Base-by-base conservation (phyloP, 2,797 vertebrate species). In the Gymnocypris eckloni region DNA sequence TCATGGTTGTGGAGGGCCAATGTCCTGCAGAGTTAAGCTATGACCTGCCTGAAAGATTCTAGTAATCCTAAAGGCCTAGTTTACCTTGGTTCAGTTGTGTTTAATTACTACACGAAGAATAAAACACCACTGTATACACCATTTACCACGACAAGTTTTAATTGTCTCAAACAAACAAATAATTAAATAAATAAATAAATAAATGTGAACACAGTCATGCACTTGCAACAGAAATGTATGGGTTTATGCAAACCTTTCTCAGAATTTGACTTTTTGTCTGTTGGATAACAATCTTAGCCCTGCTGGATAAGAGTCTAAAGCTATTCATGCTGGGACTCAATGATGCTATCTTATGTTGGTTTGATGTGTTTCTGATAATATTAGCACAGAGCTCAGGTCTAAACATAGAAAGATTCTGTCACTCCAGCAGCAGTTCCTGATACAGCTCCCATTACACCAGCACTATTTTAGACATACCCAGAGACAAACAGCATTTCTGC, bases 401-500 rank as follows among this genome's bases (percentile, higher is more conserved):
- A 82, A 82, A 84, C 72, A 76, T 75, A 66, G 71, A 75, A 39
- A 28, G 20, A 67, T 37, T 77, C 76, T 85, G 79, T 86, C 79
- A 66, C 88, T 89, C 48, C 72, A 69, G 77, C 86, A 85, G 75
- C 67, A 72, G 64, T 37, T 80, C 28, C 71, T 69, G 81, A 61
- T 8, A 54, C 79, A 85, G 83, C 84, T 92, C 86, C 61, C 25
- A 72, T 91, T 88, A 88, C 89, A 88, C 43, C 41, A 25, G 71
- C 6, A 6, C 86, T 89, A 85, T 88, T 88, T 87, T 86, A 80
- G 82, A 87, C 76, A 61, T 50, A 85, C 70, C 33, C 56, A 73
- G 70, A 67, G 78, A 85, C 75, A 67, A 41, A 87, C 79, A 73
- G 70, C 73, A 75, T 69, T 71, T 79, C 83, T 52, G 50, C 45